These are phyloP conservation scores for Syrphus vitripennis DNA, from an alignment of 2,888 invertebrate genomes.

Conservation along the genomic window DNA sequence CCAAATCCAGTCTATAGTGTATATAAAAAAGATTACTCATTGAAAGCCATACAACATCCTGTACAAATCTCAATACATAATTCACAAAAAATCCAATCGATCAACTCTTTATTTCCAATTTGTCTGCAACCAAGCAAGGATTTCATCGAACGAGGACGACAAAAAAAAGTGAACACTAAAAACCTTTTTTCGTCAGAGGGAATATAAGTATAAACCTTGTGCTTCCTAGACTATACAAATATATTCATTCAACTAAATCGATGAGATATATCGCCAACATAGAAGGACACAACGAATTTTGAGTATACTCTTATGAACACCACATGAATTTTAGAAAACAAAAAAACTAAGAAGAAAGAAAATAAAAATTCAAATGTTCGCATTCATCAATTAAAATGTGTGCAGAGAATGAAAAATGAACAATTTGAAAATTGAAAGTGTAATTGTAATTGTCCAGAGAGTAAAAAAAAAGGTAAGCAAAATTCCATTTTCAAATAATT, in stretches of 20 bases:
- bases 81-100: slow-evolving; percentile 45
- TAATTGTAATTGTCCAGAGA: slow-evolving; percentile 22
- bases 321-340: background rate
- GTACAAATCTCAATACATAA: slow-evolving; percentile 34
- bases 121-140: slow-evolving; percentile 51
- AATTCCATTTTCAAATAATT: slow-evolving; percentile 42
- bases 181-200: background rate
- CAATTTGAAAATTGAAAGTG: slow-evolving; percentile 28
- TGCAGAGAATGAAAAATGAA: background rate
- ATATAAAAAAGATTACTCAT: slow-evolving; percentile 26
- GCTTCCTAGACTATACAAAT: background rate
- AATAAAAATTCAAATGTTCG: background rate
- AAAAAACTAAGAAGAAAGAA: background rate
- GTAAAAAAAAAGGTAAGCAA: background rate
- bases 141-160: background rate
- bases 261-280: slow-evolving; percentile 13
- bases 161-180: background rate
- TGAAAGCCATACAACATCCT: slow-evolving; percentile 38
- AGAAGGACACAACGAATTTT: slow-evolving; percentile 16
- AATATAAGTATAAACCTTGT: background rate
- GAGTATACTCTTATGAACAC: background rate
- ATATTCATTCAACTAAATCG: slow-evolving; percentile 32
- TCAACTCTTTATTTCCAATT: slow-evolving; percentile 57
- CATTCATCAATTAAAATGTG: slow-evolving; percentile 52
- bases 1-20: background rate